phyloP scores from a whole-genome alignment of 2,113 vertebrate species.

The Natator depressus region DNA sequence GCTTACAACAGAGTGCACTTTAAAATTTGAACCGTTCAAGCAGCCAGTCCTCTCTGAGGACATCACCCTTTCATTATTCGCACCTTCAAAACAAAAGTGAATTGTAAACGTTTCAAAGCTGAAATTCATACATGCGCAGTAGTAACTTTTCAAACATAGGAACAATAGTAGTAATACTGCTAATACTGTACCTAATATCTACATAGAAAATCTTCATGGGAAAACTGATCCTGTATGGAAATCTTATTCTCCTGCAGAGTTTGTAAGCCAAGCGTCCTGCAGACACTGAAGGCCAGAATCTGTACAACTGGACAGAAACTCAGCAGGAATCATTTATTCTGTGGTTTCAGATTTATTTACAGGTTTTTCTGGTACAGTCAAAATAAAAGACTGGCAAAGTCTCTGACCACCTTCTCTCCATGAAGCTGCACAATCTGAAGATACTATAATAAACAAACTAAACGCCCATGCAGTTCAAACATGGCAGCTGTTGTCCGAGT shows the following conservation, averaged over 20 bases:
- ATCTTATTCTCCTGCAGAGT: background rate
- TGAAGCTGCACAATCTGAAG: background rate
- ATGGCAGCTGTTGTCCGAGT: slow-evolving; percentile 60
- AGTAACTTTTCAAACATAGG: background rate
- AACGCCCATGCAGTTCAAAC: slow-evolving; percentile 23
- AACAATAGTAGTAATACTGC: background rate
- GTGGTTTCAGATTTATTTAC: background rate
- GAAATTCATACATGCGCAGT: accelerated
- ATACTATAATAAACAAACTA: background rate
- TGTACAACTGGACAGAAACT: background rate
- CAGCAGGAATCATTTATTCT: background rate
- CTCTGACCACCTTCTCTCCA: background rate
- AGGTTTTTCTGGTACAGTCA: background rate
- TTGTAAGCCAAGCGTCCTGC: background rate
- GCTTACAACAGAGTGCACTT: background rate
- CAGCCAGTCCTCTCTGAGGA: background rate
- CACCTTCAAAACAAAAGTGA: accelerated
- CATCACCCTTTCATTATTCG: background rate
- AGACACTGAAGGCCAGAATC: background rate
- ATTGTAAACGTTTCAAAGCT: accelerated
- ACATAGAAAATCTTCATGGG: accelerated
- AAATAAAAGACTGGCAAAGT: slow-evolving; percentile 23
- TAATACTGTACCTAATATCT: accelerated
- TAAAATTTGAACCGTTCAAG: background rate
- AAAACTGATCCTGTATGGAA: background rate